Percentiles rank a stretch among this genome's conserved stretches.
Conservation (phyloP, 2,888 invertebrate species). For the Spodoptera exigua region DNA sequence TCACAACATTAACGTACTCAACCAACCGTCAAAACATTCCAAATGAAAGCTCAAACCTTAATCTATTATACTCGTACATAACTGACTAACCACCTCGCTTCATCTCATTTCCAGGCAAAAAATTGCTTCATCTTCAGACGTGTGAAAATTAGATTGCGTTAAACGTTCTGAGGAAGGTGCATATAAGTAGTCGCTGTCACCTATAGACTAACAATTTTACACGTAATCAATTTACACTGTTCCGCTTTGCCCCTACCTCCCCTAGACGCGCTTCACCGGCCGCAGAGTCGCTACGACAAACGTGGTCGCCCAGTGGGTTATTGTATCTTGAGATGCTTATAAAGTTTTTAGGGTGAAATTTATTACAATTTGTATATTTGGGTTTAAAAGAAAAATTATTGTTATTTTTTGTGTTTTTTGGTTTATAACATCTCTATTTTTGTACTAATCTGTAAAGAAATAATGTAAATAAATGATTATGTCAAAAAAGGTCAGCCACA, state of each 20-base stretch:
- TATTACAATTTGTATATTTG: background rate
- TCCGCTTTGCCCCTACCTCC: constrained; percentile 68
- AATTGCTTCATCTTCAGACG: constrained; percentile 64
- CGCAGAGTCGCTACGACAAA: constrained; percentile 56
- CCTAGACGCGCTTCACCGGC: constrained; percentile 51
- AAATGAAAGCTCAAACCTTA: background rate
- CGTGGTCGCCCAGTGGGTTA: constrained; percentile 51
- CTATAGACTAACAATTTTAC: constrained; percentile 81
- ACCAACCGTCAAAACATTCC: background rate
- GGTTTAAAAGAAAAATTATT: too few relatives aligned
- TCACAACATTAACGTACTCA: too few relatives aligned
- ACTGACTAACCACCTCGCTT: constrained; percentile 26
- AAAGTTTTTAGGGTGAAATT: background rate
- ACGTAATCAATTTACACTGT: constrained; percentile 82
- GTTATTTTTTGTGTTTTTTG: too few relatives aligned
- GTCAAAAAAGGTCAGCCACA: too few relatives aligned
- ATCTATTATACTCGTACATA: background rate
- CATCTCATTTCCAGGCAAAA: constrained; percentile 65
- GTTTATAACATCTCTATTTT: too few relatives aligned
- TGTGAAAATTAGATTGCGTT: constrained; percentile 77
- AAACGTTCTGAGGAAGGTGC: constrained; percentile 73
- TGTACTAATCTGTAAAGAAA: too few relatives aligned
- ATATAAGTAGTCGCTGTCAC: constrained; percentile 76
- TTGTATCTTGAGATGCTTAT: constrained; percentile 4
- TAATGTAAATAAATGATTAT: too few relatives aligned